Evolutionary conservation across 1,140 invertebrate genomes (phyloP).

Genomic region (Penaeus japonicus): DNA sequence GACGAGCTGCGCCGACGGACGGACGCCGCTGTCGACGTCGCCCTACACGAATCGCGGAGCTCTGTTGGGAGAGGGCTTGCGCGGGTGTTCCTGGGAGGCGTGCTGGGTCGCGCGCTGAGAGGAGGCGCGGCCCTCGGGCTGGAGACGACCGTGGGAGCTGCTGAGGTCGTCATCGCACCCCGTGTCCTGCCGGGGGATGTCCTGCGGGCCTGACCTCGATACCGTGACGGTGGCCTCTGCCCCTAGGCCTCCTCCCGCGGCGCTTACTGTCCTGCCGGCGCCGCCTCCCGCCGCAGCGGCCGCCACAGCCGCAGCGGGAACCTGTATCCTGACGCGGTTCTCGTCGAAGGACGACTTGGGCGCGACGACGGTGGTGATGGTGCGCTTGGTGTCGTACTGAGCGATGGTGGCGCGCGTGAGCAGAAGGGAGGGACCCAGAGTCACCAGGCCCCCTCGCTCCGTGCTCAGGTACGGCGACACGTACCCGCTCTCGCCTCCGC

Average conservation of each 20-base stretch:
- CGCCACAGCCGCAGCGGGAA: constrained; percentile 24
- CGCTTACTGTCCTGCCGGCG: background rate
- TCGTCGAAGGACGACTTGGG: constrained; percentile 46
- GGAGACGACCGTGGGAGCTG: background rate
- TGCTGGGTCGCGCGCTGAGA: background rate
- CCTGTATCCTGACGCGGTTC: constrained; percentile 46
- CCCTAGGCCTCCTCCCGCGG: background rate
- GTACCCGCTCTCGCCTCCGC: constrained; percentile 35
- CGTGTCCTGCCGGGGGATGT: background rate
- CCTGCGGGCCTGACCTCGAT: background rate
- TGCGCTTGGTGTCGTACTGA: constrained; percentile 46
- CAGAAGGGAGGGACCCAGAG: constrained; percentile 34
- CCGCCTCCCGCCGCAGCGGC: background rate
- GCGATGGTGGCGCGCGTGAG: constrained; percentile 39
- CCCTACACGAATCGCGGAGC: constrained; percentile 30
- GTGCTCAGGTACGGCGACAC: constrained; percentile 40
- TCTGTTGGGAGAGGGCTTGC: constrained; percentile 34
- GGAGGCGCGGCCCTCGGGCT: background rate
- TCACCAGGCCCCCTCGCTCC: constrained; percentile 8
- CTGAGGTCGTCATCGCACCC: background rate
- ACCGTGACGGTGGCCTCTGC: background rate
- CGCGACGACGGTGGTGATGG: constrained; percentile 47
- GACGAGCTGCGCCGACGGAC: background rate
- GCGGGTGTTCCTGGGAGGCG: background rate
- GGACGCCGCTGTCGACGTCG: background rate